Base-by-base conservation (phyloP, 2,113 vertebrate genomes). In the Chiloscyllium plagiosum region DNA sequence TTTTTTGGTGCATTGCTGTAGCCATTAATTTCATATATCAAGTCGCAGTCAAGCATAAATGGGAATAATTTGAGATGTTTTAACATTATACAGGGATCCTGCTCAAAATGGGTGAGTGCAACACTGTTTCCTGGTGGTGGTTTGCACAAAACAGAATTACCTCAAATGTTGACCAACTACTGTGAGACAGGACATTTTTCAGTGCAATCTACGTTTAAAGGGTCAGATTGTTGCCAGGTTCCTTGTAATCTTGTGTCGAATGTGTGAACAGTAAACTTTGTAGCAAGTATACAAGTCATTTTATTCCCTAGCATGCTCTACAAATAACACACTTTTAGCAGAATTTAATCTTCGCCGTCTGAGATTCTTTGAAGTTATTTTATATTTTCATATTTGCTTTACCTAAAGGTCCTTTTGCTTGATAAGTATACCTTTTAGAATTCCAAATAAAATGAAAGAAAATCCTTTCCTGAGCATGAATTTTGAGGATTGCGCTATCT, bases 1-100 rank as follows among this genome's bases (percentile, higher is more conserved):
- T 19, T 93, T 52, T 93, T 50, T 50, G 22, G 94, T 15, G 13
- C 42, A 2, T 95, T 94, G 92, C 92, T 94, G 92, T 94, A 94
- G 92, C 92, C 92, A 94, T 94, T 94, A 68, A 37, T 24, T 94
- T 94, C 92, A 69, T 94, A 65, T 56, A 29, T 42, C 56, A 89
- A 89, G 22, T 26, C 56, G 52, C 24, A 83, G 13, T 52, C 86
- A 89, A 61, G 50, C 12, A 52, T 52, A 56, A 61, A 29, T 90
- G 52, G 26, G 13, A 90, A 90, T 29, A 90, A 13, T 94, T 94
- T 94, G 19, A 26, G 90, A 94, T 69, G 1, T 10, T 94, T 94
- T 94, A 66, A 93, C 19, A 37, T n/a, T n/a, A 65, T 68, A 94
- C 2, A 13, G 50, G 13, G 47, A 56, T 94, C 20, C 6, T 68